Evolutionary conservation across 2,113 vertebrate species (phyloP), one percentile per base, ranked within the genome.

Genomic region (Dolichallabes microphthalmus): DNA sequence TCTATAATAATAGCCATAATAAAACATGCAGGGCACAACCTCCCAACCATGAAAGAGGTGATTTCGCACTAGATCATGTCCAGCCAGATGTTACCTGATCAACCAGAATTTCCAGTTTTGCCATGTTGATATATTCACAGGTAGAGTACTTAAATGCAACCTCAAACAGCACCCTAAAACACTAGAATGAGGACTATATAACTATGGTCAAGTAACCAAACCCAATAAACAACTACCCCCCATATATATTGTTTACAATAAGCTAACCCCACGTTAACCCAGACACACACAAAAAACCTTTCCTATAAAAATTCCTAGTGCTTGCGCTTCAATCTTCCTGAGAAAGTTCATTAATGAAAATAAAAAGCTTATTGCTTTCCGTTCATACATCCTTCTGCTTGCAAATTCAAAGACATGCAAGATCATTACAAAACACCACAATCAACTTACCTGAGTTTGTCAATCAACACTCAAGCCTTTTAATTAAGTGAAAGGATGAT

Each of bases 361-460:
- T 0, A 53, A 20, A 14, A 30, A 3, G 52, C 45, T 30, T 53
- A 52, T 57, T 55, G 15, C 27, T 30, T 55, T 71, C 6, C n/a
- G 45, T 32, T 71, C 11, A 1, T 27, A 22, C 25, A 30, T 63
- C 22, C 53, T 45, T n/a, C 8, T 7, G 30, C 39, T 52, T 75
- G 14, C 39, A 39, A 73, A 19, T 39, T 32, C 12, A 73, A 45
- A 25, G 14, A 27, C 85, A 86, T 82, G 71, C 80, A 82, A 82
- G 27, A 68, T 58, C 30, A 58, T 50, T 32, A 75, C 1, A 76
- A n/a, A 85, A 80, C 52, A 82, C 71, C 85, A 86, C 80, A 78
- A 63, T 50, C 60, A 39, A 86, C 85, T 86, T 86, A 86, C 85
- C 85, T 86, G 85, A 82, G 68, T 30, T 20, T 10, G 14, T 30